Conservation (phyloP, 1,140 invertebrate species). For the Leptestheria dahalacensis region DNA sequence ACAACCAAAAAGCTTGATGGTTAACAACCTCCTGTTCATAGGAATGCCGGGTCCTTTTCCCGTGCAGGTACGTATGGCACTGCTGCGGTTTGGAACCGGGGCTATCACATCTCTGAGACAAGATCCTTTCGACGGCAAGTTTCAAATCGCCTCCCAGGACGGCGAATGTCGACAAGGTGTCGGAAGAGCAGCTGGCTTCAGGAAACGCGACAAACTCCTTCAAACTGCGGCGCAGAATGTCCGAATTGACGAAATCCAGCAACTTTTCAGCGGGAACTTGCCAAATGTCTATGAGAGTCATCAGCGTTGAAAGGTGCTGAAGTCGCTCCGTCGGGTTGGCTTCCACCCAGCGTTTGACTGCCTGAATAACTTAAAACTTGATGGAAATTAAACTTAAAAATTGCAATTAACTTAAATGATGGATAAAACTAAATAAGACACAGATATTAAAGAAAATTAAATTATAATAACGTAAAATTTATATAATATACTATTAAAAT, state of each 20-base stretch:
- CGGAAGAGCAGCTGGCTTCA: background rate
- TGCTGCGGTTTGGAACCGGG: background rate
- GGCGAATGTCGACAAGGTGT: background rate
- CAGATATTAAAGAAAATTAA: no score
- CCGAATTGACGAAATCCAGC: conserved; percentile 12
- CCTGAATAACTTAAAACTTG: no score
- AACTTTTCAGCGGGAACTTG: conserved; percentile 17
- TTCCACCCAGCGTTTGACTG: conserved; percentile 16
- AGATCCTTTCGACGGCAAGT: conserved; percentile 9
- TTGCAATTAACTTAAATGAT: no score
- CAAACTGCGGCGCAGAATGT: background rate
- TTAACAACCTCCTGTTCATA: conserved; percentile 13
- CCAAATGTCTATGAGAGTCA: conserved; percentile 13
- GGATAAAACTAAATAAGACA: no score
- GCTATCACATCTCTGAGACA: conserved; percentile 10
- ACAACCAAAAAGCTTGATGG: no score
- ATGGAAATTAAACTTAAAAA: no score
- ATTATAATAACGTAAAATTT: no score
- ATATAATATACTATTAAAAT: no score
- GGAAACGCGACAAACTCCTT: background rate
- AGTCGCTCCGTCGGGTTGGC: conserved; percentile 13
- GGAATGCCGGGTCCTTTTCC: conserved; percentile 7
- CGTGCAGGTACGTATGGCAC: background rate
- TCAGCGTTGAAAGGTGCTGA: conserved; percentile 10
- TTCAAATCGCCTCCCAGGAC: conserved; percentile 10